These are phyloP conservation scores for Carettochelys insculpta DNA, from an alignment of 2,113 vertebrate species.

Conservation along the genomic window DNA sequence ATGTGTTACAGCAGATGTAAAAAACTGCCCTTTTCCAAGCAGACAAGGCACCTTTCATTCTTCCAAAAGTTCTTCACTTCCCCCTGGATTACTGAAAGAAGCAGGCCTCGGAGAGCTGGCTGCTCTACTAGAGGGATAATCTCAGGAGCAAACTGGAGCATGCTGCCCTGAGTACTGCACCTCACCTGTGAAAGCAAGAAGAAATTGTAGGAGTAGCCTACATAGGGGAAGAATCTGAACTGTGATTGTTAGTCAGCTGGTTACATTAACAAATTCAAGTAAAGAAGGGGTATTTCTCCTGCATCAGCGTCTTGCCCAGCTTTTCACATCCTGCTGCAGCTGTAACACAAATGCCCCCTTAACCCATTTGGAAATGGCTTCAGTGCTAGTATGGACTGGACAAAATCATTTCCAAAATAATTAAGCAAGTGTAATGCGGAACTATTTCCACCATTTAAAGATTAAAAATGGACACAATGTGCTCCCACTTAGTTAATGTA, in stretches of 20 bases:
- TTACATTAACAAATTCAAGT: background rate
- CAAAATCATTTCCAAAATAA: background rate
- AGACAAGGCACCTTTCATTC: accelerated
- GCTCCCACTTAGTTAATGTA: background rate
- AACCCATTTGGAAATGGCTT: background rate
- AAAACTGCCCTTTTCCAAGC: background rate
- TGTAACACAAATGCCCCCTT: background rate
- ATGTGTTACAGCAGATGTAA: background rate
- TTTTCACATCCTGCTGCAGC: background rate
- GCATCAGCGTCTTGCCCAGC: background rate
- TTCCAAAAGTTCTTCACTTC: background rate
- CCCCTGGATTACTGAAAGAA: background rate
- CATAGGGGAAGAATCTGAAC: background rate
- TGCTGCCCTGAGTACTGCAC: background rate
- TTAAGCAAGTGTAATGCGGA: background rate
- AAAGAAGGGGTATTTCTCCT: background rate
- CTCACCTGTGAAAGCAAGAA: background rate
- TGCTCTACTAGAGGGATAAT: background rate
- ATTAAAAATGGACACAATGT: background rate
- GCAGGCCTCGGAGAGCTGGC: background rate
- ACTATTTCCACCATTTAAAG: background rate
- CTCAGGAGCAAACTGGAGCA: background rate
- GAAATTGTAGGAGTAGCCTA: background rate
- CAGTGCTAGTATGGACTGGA: background rate
- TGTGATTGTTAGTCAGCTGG: background rate